These are phyloP conservation scores for Netelia melanura DNA, from an alignment of 2,888 invertebrate genomes.

Conservation along the genomic window DNA sequence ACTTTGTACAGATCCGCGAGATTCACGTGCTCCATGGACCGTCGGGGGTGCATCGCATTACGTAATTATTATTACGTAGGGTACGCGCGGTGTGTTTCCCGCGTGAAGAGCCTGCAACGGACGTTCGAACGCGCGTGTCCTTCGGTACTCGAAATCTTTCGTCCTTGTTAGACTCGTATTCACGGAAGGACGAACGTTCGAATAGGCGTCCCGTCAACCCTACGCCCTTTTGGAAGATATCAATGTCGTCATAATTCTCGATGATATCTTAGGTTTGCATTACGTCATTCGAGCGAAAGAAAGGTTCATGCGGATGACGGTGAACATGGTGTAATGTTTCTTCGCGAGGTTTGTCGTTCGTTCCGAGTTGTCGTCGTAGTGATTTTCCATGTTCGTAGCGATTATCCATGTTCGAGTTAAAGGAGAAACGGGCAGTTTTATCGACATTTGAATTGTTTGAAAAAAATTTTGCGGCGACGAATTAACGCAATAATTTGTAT, in stretches of 20 bases:
- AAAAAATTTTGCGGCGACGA: neutral
- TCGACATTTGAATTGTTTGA: neutral
- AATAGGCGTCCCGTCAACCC: slow-evolving; percentile 1
- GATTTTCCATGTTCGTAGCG: slow-evolving; percentile 5
- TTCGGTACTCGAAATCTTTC: slow-evolving; percentile 11
- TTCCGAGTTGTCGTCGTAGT: neutral
- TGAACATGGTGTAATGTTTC: slow-evolving; percentile 15
- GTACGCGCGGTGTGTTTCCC: slow-evolving; percentile 43
- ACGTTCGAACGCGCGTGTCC: slow-evolving; percentile 26
- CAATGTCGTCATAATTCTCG: slow-evolving; percentile 42
- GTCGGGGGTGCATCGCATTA: slow-evolving; percentile 82
- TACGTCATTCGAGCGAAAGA: neutral
- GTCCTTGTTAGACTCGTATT: neutral
- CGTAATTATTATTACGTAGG: slow-evolving; percentile 82
- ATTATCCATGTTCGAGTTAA: slow-evolving; percentile 2
- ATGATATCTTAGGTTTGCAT: slow-evolving; percentile 14
- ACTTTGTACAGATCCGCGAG: slow-evolving; percentile 67
- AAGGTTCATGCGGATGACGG: neutral
- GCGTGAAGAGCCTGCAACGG: slow-evolving; percentile 55
- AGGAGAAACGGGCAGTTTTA: neutral
- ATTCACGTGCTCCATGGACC: slow-evolving; percentile 45
- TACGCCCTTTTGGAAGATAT: slow-evolving; percentile 21
- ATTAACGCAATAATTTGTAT: neutral
- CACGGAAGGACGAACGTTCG: neutral
- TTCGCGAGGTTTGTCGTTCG: slow-evolving; percentile 5